These are phyloP conservation scores for Polydrusus pterygomalis DNA, from an alignment of 2,888 invertebrate species.

Conservation along the genomic window DNA sequence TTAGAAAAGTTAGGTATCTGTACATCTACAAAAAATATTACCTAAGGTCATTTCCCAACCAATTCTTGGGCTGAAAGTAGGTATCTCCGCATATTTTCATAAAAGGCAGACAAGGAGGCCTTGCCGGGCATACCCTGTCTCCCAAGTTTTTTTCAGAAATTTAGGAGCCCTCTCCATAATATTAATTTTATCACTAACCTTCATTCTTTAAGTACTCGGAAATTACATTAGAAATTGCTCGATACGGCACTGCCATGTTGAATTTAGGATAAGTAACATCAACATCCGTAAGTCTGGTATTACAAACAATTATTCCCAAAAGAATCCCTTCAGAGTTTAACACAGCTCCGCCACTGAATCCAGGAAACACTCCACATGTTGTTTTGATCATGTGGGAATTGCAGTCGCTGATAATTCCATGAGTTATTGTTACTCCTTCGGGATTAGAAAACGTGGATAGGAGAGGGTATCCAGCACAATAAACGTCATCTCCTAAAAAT, in stretches of 20 bases:
- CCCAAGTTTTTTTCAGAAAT: too few relatives aligned
- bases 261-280: constrained; percentile 75
- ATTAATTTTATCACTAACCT: constrained; percentile 1
- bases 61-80: too few relatives aligned
- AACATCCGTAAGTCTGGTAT: constrained; percentile 71
- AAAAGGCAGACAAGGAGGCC: too few relatives aligned
- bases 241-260: constrained; percentile 78
- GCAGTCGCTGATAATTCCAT: constrained; percentile 75
- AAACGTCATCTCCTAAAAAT: constrained; percentile 73
- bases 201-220: constrained; percentile 31
- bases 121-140: too few relatives aligned
- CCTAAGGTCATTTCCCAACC: too few relatives aligned
- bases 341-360: constrained; percentile 79
- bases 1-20: too few relatives aligned
- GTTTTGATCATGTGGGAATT: constrained; percentile 77
- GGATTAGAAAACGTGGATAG: constrained; percentile 72
- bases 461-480: constrained; percentile 77
- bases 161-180: too few relatives aligned
- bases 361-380: constrained; percentile 78
- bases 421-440: constrained; percentile 73
- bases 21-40: too few relatives aligned
- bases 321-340: constrained; percentile 73
- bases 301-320: constrained; percentile 77
- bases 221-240: constrained; percentile 46
- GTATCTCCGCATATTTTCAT: too few relatives aligned